These are phyloP conservation scores for Phania funesta DNA, from an alignment of 2,888 invertebrate species.

Conservation along the genomic window DNA sequence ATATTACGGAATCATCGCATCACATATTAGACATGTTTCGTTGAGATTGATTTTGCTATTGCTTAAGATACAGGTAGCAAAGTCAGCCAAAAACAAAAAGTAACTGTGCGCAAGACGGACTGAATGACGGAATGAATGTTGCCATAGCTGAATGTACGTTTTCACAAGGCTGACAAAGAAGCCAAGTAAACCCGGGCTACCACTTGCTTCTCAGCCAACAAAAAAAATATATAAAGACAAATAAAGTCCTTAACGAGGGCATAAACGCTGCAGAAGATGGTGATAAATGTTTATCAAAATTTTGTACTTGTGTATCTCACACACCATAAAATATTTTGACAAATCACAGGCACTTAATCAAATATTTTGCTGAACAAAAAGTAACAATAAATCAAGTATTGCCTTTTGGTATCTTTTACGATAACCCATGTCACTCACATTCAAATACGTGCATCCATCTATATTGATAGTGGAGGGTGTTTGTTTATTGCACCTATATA, in stretches of 20 bases:
- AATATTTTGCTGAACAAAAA: slow-evolving; percentile 66
- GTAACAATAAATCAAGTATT: slow-evolving; percentile 67
- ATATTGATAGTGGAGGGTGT: neutral
- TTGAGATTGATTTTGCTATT: slow-evolving; percentile 49
- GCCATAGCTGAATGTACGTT: slow-evolving; percentile 50
- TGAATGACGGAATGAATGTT: neutral
- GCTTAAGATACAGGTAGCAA: slow-evolving; percentile 56
- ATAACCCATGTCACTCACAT: no score
- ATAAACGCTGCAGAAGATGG: slow-evolving; percentile 23
- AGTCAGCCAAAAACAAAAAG: slow-evolving; percentile 23
- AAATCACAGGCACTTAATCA: slow-evolving; percentile 71
- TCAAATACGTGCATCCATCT: no score
- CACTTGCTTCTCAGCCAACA: slow-evolving; percentile 43
- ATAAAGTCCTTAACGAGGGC: slow-evolving; percentile 42
- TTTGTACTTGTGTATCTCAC: slow-evolving; percentile 30
- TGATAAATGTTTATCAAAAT: slow-evolving; percentile 2
- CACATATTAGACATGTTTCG: slow-evolving; percentile 67
- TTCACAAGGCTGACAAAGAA: slow-evolving; percentile 49
- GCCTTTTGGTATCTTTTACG: slow-evolving; percentile 53
- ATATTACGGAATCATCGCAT: slow-evolving; percentile 67
- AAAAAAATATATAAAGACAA: slow-evolving; percentile 37
- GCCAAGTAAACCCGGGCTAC: neutral
- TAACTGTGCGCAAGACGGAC: slow-evolving; percentile 7
- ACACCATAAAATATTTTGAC: slow-evolving; percentile 69
- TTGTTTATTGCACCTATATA: neutral